Percentiles rank a stretch among this genome's conserved stretches.
Evolutionary conservation across 2,113 vertebrate genomes (phyloP).

Genomic region (Coturnix japonica): DNA sequence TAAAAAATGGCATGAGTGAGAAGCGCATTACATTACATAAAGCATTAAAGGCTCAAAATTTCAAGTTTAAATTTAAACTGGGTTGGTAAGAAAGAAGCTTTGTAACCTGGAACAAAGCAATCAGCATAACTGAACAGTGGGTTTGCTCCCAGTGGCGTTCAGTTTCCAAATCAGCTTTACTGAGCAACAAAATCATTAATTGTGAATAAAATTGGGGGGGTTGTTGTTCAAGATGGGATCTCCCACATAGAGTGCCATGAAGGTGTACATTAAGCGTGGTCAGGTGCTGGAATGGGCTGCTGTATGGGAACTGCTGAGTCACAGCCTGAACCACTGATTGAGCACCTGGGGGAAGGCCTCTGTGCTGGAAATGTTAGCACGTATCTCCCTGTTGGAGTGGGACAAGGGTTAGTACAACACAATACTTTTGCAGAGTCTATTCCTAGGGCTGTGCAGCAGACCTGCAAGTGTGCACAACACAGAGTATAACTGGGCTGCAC

Average conservation of each 20-base stretch:
- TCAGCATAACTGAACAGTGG: background rate
- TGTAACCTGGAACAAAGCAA: background rate
- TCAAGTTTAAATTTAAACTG: background rate
- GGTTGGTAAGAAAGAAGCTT: background rate
- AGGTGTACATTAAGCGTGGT: too few relatives aligned
- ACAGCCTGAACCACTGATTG: too few relatives aligned
- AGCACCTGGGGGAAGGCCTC: background rate
- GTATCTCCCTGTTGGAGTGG: background rate
- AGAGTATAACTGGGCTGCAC: accelerated
- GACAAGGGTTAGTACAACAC: background rate
- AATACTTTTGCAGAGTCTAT: background rate
- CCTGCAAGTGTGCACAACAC: background rate
- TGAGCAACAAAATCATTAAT: background rate
- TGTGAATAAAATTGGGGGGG: background rate
- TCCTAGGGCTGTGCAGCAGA: background rate
- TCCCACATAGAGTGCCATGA: too few relatives aligned
- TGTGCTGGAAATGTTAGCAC: background rate
- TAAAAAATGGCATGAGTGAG: background rate
- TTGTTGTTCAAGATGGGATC: too few relatives aligned
- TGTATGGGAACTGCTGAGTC: too few relatives aligned
- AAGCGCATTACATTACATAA: background rate
- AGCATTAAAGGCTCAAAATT: background rate
- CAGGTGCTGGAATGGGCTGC: too few relatives aligned
- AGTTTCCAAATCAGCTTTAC: background rate
- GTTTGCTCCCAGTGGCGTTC: background rate